Evolutionary conservation across 2,113 vertebrate genomes (phyloP), one percentile per base, ranked within the genome.

Genomic region (Scomber japonicus): DNA sequence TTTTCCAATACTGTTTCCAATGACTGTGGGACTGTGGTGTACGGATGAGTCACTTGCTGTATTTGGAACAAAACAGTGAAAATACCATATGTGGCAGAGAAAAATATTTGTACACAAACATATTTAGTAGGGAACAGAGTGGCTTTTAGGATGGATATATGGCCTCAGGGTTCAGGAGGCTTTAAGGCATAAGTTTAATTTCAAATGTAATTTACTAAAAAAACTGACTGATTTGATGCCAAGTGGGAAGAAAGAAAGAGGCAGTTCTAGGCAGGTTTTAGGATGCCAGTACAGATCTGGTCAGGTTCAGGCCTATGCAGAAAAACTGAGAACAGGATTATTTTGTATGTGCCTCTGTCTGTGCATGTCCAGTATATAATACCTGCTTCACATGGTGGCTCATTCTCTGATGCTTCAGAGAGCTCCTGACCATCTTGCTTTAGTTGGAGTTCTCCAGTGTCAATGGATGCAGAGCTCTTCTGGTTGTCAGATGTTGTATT

Each of bases 331-430:
- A 4, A 61, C 11, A 57, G 69, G 54, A 63, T n/a, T 13, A n/a
- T 57, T 27, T 19, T 30, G 10, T 40, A 40, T 40, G 35, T 40
- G 35, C 35, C 35, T 8, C 35, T 64, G 10, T 30, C 17, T 61
- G 27, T 24, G 8, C 2, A 70, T 30, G 31, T 53, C 2, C 19
- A 10, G 12, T 55, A 51, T 71, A 7, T 11, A 15, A 31, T 3
- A 71, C 24, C 24, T 27, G 2, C 48, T 71, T 84, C 78, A 93
- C 86, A 87, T 71, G 73, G 11, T 3, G 69, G 76, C 46, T 84
- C 48, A 13, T 78, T 46, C 71, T 81, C 82, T n/a, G 59, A 21
- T 11, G 48, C 73, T 27, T 82, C 59, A 62, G 75, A 75, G 5
- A 62, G 61, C 15, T 85, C 72, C 63, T 64, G 67, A 74, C 31